Evolutionary conservation across 2,888 invertebrate species (phyloP).

Genomic region (Heliothis peltigera): DNA sequence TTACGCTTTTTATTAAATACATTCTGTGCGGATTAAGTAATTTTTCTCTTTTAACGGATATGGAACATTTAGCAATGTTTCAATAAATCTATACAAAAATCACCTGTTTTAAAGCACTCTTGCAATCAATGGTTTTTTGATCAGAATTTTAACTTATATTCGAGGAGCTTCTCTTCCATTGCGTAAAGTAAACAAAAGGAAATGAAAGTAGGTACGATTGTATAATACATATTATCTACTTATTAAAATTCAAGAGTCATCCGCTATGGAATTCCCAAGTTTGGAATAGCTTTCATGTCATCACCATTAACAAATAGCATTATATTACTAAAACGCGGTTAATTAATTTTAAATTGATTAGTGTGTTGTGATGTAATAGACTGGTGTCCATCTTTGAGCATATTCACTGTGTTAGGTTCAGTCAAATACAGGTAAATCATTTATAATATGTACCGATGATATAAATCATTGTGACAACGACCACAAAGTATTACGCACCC

Average conservation of each 20-base stretch:
- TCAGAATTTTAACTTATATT: too few relatives aligned
- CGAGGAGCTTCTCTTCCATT: too few relatives aligned
- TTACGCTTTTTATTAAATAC: too few relatives aligned
- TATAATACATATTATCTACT: conserved; percentile 20
- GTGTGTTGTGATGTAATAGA: neutral
- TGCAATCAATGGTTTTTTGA: neutral
- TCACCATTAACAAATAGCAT: conserved; percentile 24
- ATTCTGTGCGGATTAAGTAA: too few relatives aligned
- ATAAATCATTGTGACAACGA: conserved; percentile 28
- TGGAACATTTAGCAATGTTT: too few relatives aligned
- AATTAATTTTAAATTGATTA: conserved; percentile 12
- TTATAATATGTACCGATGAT: neutral
- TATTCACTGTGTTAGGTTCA: neutral
- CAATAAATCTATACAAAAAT: too few relatives aligned
- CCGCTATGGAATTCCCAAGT: conserved; percentile 32
- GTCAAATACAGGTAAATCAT: neutral
- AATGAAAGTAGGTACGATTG: conserved; percentile 42
- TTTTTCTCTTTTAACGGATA: too few relatives aligned
- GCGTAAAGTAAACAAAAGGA: conserved; percentile 32
- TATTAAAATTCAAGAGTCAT: conserved; percentile 41
- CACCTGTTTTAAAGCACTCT: too few relatives aligned
- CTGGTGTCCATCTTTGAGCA: neutral
- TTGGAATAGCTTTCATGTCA: conserved; percentile 29
- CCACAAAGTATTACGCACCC: conserved; percentile 35
- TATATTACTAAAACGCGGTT: conserved; percentile 13